Percentiles rank a stretch among this genome's conserved stretches.
phyloP scores from a whole-genome alignment of 2,888 invertebrate genomes.

The Callinectes sapidus region DNA sequence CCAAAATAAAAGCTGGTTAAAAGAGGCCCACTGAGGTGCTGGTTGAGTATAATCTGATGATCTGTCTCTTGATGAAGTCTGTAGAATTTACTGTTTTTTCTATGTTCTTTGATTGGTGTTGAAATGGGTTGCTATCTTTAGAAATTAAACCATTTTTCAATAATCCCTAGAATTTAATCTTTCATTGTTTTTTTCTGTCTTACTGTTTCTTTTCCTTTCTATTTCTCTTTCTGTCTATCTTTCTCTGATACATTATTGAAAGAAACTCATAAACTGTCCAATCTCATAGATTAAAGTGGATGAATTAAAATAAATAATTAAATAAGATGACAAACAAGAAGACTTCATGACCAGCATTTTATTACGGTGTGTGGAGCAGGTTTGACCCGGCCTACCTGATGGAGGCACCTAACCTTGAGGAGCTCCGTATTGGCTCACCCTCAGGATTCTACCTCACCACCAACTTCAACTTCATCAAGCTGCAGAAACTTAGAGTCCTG shows the following conservation, averaged over 20 bases:
- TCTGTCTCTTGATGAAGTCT: not conserved
- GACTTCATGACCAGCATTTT: not conserved
- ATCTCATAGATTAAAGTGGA: too few relatives aligned
- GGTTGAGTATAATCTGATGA: not conserved
- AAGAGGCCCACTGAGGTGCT: too few relatives aligned
- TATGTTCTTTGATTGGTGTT: not conserved
- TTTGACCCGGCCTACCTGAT: slow-evolving; percentile 69
- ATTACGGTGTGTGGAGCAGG: slow-evolving; percentile 29
- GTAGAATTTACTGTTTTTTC: not conserved
- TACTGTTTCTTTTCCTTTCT: too few relatives aligned
- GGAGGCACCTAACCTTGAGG: slow-evolving; percentile 60
- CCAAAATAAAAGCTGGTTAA: too few relatives aligned
- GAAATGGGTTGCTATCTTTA: too few relatives aligned
- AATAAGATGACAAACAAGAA: too few relatives aligned
- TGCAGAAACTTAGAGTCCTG: slow-evolving; percentile 62
- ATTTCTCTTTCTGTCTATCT: not conserved
- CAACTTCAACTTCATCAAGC: slow-evolving; percentile 71
- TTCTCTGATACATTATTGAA: not conserved
- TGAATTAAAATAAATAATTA: too few relatives aligned
- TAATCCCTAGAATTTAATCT: too few relatives aligned
- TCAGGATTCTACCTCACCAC: slow-evolving; percentile 63
- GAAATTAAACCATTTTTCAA: too few relatives aligned
- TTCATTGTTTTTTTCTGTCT: too few relatives aligned
- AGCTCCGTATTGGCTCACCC: slow-evolving; percentile 58
- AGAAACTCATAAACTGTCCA: too few relatives aligned